A percentile compares a stretch with the other conserved stretches of the same genome.
Conservation (phyloP, 2,888 invertebrate species). For the Epinotia nisella region DNA sequence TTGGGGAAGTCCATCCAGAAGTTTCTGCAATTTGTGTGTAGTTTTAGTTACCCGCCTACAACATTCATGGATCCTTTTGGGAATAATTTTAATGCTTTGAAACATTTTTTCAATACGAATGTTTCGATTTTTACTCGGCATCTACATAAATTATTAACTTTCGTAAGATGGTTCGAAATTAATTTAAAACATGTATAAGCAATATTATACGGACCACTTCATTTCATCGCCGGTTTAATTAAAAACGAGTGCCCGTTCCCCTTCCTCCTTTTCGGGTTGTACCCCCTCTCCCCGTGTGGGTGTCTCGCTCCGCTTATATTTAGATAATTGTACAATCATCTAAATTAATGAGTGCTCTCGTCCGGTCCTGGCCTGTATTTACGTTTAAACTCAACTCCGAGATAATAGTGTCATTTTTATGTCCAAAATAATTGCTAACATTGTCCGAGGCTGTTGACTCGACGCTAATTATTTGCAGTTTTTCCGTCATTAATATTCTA, state of each 20-base stretch:
- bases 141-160: conserved; percentile 58
- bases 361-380: conserved; percentile 81
- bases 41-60: too few relatives aligned
- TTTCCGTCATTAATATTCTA: conserved; percentile 27
- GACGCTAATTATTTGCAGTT: conserved; percentile 36
- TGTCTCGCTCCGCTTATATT: conserved; percentile 84
- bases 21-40: not conserved
- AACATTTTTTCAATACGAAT: not conserved
- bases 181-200: conserved; percentile 85
- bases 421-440: conserved; percentile 36
- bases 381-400: conserved; percentile 70
- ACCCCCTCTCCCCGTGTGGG: conserved; percentile 76
- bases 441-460: conserved; percentile 36
- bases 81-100: not conserved
- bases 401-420: conserved; percentile 69
- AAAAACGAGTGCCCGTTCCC: conserved; percentile 84
- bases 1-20: conserved; percentile 2
- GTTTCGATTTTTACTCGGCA: conserved; percentile 6
- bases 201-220: conserved; percentile 85
- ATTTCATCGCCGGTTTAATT: conserved; percentile 85
- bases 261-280: conserved; percentile 81
- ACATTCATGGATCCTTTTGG: not conserved
- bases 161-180: conserved; percentile 77
- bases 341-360: conserved; percentile 85
- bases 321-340: conserved; percentile 86